Base-by-base conservation (phyloP, 2,888 invertebrate genomes). In the Labia minor region DNA sequence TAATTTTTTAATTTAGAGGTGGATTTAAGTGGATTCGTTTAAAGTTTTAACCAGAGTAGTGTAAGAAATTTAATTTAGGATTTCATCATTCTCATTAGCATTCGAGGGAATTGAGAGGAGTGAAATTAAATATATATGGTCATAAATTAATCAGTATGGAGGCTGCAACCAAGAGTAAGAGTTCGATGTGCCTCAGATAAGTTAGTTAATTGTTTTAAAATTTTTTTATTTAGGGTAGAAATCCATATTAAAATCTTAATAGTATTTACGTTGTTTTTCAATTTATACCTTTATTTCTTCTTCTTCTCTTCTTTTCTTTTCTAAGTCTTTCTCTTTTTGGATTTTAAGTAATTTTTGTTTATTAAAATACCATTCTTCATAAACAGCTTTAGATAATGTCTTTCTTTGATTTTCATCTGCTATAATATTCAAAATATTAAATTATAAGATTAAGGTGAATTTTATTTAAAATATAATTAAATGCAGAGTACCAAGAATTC, bases 341-440 rank as follows among this genome's bases (percentile, higher is more conserved):
- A 20, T 68, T 19, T 33, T 49, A 3, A 49, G 37, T 20, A 66
- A 26, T 62, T 70, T 68, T 21, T 64, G 37, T 21, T 70, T 70
- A 62, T 66, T 69, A 63, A 70, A 70, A 19, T 70, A 70, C 70
- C 70, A 70, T 65, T 68, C 70, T 62, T 70, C 70, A 20, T 70
- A 70, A 6, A 68, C 69, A 19, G 70, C 70, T 64, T 62, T 68
- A 1, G 69, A 26, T 8, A 70, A 19, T 4, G 64, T 66, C 61
- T 66, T 65, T 19, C 69, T 61, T 61, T 66, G 49, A n/a, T 68
- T 11, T 18, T 49, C 62, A 8, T 65, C 69, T 69, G n/a, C n/a
- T n/a, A n/a, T n/a, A n/a, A n/a, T n/a, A n/a, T n/a, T n/a, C n/a
- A n/a, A 63, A 2, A 66, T 65, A 8, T 26, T 21, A 19, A 66